phyloP scores from a whole-genome alignment of 2,113 vertebrate species.

The Rhinopithecus roxellana region DNA sequence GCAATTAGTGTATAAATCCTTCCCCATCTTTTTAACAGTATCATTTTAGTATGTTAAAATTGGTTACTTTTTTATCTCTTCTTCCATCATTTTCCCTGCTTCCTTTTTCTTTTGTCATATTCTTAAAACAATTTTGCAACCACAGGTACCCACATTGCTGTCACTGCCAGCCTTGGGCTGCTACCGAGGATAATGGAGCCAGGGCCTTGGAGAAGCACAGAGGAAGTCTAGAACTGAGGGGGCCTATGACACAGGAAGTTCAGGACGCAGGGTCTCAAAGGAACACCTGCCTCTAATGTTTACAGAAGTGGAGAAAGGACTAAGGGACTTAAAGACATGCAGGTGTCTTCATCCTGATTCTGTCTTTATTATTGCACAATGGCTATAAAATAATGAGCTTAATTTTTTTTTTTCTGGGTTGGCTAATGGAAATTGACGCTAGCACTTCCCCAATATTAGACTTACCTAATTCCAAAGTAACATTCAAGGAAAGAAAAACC shows the following conservation, averaged over 20 bases:
- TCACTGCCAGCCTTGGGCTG: not conserved
- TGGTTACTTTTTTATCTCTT: not conserved
- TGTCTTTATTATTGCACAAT: not conserved
- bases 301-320: not conserved
- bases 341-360: not conserved
- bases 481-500: not conserved
- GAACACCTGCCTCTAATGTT: not conserved
- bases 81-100: not conserved
- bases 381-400: slow-evolving; percentile 15
- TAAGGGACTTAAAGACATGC: not conserved
- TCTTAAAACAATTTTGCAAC: not conserved
- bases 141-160: not conserved
- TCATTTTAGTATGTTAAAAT: not conserved
- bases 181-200: not conserved
- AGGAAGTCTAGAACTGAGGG: not conserved
- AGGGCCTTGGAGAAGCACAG: not conserved
- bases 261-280: not conserved
- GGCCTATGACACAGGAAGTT: not conserved
- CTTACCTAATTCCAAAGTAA: not conserved
- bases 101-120: not conserved
- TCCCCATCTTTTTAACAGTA: not conserved
- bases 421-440: not conserved
- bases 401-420: slow-evolving; percentile 23
- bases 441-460: not conserved
- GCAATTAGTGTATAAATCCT: not conserved